Conservation (phyloP, 2,797 vertebrate genomes). For the Emydoidea blandingii region DNA sequence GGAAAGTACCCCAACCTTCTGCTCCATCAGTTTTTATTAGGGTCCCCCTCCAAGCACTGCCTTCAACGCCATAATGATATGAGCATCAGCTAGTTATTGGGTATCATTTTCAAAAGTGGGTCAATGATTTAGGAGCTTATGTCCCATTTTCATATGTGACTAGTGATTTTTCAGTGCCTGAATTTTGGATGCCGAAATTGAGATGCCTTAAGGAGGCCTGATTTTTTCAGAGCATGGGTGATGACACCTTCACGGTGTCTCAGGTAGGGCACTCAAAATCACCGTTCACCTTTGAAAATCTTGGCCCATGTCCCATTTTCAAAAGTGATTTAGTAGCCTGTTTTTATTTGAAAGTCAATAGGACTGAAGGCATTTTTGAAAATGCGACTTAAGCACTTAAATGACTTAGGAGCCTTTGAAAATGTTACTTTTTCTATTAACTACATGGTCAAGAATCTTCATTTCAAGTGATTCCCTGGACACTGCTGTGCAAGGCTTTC, state of each 20-base stretch:
- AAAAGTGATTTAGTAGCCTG: neutral
- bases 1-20: neutral
- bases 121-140: neutral
- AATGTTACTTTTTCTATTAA: neutral
- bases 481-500: rapidly evolving
- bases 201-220: neutral
- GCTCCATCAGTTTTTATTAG: neutral
- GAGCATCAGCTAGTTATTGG: neutral
- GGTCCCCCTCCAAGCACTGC: neutral
- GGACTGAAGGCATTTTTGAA: neutral
- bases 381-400: neutral
- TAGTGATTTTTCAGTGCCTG: neutral
- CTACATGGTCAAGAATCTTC: rapidly evolving
- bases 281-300: neutral
- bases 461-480: neutral
- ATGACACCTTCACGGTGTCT: neutral
- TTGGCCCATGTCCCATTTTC: neutral
- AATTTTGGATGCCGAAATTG: neutral
- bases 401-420: neutral
- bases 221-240: too few relatives aligned
- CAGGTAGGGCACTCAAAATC: neutral
- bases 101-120: neutral
- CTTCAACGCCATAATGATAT: too few relatives aligned
- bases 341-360: neutral
- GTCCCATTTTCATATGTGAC: neutral